A percentile compares a stretch with the other conserved stretches of the same genome.
phyloP scores from a whole-genome alignment of 1,140 invertebrate species.

The Arion vulgaris region DNA sequence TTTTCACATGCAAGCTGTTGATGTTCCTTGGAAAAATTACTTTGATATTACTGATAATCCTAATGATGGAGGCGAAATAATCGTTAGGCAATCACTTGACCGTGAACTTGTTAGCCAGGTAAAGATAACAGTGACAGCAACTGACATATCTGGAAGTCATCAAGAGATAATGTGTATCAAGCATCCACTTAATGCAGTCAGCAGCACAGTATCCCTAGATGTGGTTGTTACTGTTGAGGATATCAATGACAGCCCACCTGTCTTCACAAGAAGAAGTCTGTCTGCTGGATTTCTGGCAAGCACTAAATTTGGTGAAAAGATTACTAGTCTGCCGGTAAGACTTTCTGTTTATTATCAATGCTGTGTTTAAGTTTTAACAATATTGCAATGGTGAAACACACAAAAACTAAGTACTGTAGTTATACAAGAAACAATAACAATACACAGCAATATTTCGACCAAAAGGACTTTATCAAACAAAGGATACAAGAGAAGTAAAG shows the following conservation, averaged over 20 bases:
- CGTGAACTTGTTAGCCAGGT: constrained; percentile 8
- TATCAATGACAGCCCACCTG: constrained; percentile 46
- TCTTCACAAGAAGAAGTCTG: constrained; percentile 15
- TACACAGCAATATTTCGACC: too few species aligned
- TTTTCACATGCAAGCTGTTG: background rate
- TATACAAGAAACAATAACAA: too few species aligned
- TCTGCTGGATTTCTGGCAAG: constrained; percentile 33
- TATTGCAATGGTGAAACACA: too few species aligned
- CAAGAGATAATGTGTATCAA: background rate
- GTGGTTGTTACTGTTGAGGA: constrained; percentile 36
- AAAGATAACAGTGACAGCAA: constrained; percentile 4
- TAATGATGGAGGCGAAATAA: background rate
- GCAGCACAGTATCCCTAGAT: background rate
- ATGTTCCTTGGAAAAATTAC: background rate
- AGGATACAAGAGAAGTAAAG: too few species aligned
- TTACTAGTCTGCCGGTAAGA: constrained; percentile 39
- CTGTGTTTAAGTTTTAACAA: too few species aligned
- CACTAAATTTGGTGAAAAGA: background rate
- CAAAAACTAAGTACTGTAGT: too few species aligned
- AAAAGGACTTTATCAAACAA: too few species aligned
- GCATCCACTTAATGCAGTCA: background rate
- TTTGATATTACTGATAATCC: background rate
- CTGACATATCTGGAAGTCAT: background rate
- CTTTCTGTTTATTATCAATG: background rate
- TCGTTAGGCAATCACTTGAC: constrained; percentile 20